A percentile compares a stretch with the other conserved stretches of the same genome.
These are phyloP conservation scores for Cyprinodon diabolis DNA, from an alignment of 2,797 vertebrate species.

Conservation along the genomic window DNA sequence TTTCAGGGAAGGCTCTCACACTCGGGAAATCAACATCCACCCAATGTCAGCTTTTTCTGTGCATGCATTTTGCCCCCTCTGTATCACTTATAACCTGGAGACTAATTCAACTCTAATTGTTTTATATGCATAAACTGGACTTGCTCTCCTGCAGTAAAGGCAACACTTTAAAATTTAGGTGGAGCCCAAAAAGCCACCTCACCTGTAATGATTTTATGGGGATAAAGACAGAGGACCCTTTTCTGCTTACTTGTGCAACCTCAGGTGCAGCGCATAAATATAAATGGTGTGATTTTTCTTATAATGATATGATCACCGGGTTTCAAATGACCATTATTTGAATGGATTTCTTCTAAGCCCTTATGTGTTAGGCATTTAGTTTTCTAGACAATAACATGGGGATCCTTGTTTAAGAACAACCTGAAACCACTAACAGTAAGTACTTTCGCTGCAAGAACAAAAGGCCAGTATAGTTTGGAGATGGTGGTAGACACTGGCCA, in stretches of 20 bases:
- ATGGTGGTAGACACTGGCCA: constrained; percentile 53
- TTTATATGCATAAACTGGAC: constrained; percentile 30
- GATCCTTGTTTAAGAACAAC: constrained; percentile 33
- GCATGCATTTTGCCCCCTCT: not conserved
- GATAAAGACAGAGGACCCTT: constrained; percentile 34
- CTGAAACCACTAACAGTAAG: constrained; percentile 14
- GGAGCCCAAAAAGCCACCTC: constrained; percentile 26
- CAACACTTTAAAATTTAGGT: constrained; percentile 25
- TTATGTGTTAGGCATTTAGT: constrained; percentile 42
- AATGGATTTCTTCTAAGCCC: constrained; percentile 28
- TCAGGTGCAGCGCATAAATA: constrained; percentile 54
- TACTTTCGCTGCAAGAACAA: constrained; percentile 40
- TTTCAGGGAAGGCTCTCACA: constrained; percentile 35
- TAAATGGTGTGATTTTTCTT: constrained; percentile 25
- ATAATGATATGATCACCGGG: constrained; percentile 44
- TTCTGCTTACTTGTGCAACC: constrained; percentile 26
- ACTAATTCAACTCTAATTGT: constrained; percentile 25
- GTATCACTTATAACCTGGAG: constrained; percentile 5
- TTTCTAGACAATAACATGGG: constrained; percentile 42
- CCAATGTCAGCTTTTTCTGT: constrained; percentile 35
- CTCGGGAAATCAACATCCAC: constrained; percentile 29
- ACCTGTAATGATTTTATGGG: constrained; percentile 20
- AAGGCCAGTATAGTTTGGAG: constrained; percentile 47
- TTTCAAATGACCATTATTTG: constrained; percentile 36
- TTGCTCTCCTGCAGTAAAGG: constrained; percentile 30